A percentile compares a stretch with the other conserved stretches of the same genome.
Conservation (phyloP, 2,797 vertebrate species). For the Scleropages formosus region DNA sequence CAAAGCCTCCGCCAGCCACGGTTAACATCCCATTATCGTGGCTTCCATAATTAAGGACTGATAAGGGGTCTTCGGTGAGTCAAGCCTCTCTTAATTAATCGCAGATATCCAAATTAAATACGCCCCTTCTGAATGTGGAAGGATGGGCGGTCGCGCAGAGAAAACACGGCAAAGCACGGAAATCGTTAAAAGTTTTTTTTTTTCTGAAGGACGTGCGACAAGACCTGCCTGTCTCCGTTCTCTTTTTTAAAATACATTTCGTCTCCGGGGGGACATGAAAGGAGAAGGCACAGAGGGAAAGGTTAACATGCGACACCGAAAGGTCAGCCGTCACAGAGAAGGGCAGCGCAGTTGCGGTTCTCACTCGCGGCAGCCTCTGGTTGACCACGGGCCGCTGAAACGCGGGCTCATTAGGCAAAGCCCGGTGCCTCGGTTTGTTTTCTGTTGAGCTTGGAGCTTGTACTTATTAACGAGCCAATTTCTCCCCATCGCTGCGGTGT, state of each 20-base stretch:
- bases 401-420: no score
- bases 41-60: slow-evolving; percentile 24
- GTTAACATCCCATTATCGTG: neutral
- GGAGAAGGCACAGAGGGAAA: no score
- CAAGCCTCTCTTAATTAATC: slow-evolving; percentile 18
- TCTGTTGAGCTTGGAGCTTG: no score
- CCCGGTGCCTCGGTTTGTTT: no score
- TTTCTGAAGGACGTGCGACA: neutral
- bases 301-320: neutral
- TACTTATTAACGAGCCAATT: no score
- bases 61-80: neutral
- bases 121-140: slow-evolving; percentile 6
- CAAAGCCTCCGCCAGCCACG: neutral
- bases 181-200: neutral
- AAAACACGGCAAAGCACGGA: neutral
- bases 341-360: neutral
- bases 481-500: no score
- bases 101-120: slow-evolving; percentile 21
- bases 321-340: neutral
- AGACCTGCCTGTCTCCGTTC: neutral
- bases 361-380: neutral
- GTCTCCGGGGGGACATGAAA: no score
- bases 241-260: neutral
- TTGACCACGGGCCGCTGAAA: no score
- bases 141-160: neutral